These are phyloP conservation scores for Manduca sexta DNA, from an alignment of 1,140 invertebrate species.

Conservation along the genomic window DNA sequence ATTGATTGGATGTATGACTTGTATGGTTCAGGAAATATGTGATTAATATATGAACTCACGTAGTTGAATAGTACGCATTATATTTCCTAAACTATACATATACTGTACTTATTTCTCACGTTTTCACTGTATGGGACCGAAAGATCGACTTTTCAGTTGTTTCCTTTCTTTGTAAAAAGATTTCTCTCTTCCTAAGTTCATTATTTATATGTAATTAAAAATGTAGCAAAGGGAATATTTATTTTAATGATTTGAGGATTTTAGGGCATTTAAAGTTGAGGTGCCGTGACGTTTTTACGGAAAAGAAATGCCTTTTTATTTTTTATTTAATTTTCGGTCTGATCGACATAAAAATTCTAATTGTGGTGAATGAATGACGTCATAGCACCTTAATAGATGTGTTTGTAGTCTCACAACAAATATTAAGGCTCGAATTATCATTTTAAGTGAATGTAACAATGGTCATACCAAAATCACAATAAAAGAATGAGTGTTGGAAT, in stretches of 20 bases:
- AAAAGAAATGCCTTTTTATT: slow-evolving; percentile 8
- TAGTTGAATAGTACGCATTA: too few species aligned
- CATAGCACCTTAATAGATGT: slow-evolving; percentile 28
- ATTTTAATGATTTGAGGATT: slow-evolving; percentile 40
- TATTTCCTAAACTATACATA: too few species aligned
- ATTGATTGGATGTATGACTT: slow-evolving; percentile 14
- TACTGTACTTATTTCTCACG: too few species aligned
- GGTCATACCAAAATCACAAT: slow-evolving; percentile 65
- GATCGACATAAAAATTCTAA: not conserved
- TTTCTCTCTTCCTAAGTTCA: slow-evolving; percentile 47
- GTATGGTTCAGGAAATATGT: too few species aligned
- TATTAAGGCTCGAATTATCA: slow-evolving; percentile 56
- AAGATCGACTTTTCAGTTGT: slow-evolving; percentile 4
- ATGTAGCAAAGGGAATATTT: slow-evolving; percentile 58
- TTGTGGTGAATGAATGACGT: slow-evolving; percentile 27
- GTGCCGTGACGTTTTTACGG: slow-evolving; percentile 33
- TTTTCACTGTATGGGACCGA: slow-evolving; percentile 34
- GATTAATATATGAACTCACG: too few species aligned
- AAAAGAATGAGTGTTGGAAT: slow-evolving; percentile 72
- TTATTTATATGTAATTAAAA: slow-evolving; percentile 64
- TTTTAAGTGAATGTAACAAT: slow-evolving; percentile 42
- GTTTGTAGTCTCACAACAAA: slow-evolving; percentile 73
- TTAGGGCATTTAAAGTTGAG: slow-evolving; percentile 42
- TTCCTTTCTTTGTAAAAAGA: slow-evolving; percentile 50
- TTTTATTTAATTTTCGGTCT: slow-evolving; percentile 6